Evolutionary conservation across 2,888 invertebrate species (phyloP).

Genomic region (Dromius quadrimaculatus): DNA sequence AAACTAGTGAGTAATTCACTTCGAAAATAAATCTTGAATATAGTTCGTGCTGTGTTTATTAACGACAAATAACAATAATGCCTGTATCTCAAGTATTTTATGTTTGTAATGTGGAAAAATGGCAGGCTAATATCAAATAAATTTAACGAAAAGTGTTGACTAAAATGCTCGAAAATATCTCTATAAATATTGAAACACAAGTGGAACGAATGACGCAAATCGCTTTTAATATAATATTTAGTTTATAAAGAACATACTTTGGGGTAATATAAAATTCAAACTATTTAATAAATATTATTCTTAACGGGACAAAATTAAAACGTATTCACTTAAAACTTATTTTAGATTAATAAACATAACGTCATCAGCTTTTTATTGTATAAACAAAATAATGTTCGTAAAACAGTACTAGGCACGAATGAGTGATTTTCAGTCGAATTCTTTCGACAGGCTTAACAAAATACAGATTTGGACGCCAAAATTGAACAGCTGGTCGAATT

Average conservation of each 20-base stretch:
- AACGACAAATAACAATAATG: too few relatives aligned
- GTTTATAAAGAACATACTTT: conserved; percentile 2
- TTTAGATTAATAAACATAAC: background rate
- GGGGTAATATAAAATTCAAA: background rate
- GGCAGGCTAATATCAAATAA: too few relatives aligned
- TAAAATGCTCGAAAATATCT: background rate
- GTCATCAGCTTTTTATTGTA: too few relatives aligned
- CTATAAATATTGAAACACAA: conserved; percentile 3
- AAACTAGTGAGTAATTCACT: too few relatives aligned
- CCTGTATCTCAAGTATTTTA: too few relatives aligned
- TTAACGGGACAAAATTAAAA: background rate
- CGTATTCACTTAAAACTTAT: background rate
- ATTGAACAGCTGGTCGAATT: background rate
- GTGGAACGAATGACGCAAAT: conserved; percentile 9
- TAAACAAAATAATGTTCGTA: too few relatives aligned
- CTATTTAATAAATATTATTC: background rate
- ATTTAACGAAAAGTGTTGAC: conserved; percentile 1
- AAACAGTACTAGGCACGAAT: background rate
- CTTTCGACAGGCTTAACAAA: background rate
- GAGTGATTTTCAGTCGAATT: background rate
- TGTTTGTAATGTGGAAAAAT: too few relatives aligned
- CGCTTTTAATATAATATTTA: background rate
- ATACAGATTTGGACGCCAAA: background rate
- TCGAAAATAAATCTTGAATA: too few relatives aligned
- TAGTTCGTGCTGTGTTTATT: too few relatives aligned